Evolutionary conservation across 2,888 invertebrate genomes (phyloP), one percentile per base, ranked within the genome.

Genomic region (Trichacis sp.): DNA sequence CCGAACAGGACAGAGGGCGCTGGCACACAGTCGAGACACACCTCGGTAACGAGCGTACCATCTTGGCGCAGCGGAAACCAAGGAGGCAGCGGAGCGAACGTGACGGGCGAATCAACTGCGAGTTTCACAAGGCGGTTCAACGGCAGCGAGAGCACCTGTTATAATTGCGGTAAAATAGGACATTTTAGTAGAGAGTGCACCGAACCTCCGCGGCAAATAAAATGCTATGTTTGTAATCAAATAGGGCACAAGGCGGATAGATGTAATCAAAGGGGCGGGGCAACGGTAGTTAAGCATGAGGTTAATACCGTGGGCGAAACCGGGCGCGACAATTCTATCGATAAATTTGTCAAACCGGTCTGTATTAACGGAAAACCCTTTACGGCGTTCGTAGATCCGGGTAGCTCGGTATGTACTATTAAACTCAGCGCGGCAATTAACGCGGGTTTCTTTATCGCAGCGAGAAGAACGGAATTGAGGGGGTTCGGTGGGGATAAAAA

Each of bases 341-440:
- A 20, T 11, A 48, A 48, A 48, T 48, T 2, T 24, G 15, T 48
- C 3, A 48, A 48, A 24, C 3, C 15, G 5, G 14, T 48, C 24
- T 2, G 29, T n/a, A 19, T 48, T 1, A 14, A n/a, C n/a, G 48
- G 11, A 12, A 48, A 48, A 48, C 12, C 48, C 14, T n/a, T 48
- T 1, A 29, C 2, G 4, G 48, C 48, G 4, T 48, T 48, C 6
- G 15, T 45, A 1, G 45, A 45, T 8, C 4, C 45, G 1, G 45
- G 45, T 17, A 45, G 45, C 12, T 48, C 48, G 2, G 48, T 48
- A n/a, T 29, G 24, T 11, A 48, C 48, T 12, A 48, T 48, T 3
- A 48, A 48, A 24, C 1, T 48, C n/a, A n/a, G n/a, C n/a, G n/a
- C n/a, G n/a, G n/a, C n/a, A n/a, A n/a, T n/a, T n/a, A n/a, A n/a